phyloP scores from a whole-genome alignment of 2,113 vertebrate genomes.

The Platanista minor region DNA sequence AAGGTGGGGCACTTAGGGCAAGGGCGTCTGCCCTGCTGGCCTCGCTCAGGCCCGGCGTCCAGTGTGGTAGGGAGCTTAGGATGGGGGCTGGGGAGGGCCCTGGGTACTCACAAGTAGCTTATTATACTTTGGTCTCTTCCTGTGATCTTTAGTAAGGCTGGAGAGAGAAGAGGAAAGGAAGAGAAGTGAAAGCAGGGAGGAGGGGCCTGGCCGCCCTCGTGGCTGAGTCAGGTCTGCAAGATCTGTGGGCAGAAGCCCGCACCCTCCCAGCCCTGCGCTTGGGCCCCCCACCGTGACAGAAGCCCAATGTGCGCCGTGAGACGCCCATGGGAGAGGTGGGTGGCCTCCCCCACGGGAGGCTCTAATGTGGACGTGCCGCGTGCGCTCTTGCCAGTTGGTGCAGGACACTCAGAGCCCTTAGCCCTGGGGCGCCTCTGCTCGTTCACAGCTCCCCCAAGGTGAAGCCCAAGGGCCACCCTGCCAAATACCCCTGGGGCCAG shows the following conservation, averaged over 20 bases:
- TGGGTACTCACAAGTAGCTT: slow-evolving; percentile 89
- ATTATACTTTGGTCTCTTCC: slow-evolving; percentile 99
- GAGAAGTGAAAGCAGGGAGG: background rate
- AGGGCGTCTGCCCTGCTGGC: background rate
- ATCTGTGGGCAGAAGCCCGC: background rate
- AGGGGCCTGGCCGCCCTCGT: background rate
- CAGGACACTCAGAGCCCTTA: fast-evolving
- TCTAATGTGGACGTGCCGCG: fast-evolving
- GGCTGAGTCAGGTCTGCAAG: background rate
- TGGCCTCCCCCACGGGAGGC: too few species aligned
- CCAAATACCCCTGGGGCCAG: background rate
- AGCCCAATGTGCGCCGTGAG: background rate
- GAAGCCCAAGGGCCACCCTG: background rate
- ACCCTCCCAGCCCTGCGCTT: fast-evolving
- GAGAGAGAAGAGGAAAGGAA: background rate
- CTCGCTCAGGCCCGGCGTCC: background rate
- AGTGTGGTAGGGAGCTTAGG: fast-evolving
- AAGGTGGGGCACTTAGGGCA: background rate
- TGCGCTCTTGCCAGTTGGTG: fast-evolving
- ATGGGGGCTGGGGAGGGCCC: background rate
- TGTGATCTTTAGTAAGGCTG: slow-evolving; percentile 99
- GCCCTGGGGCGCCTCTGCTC: background rate
- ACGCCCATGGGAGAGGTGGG: background rate
- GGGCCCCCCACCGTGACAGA: too few species aligned
- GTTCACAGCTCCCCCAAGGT: background rate